Base-by-base conservation (phyloP, 2,888 invertebrate species). In the Cylindroiulus punctatus region DNA sequence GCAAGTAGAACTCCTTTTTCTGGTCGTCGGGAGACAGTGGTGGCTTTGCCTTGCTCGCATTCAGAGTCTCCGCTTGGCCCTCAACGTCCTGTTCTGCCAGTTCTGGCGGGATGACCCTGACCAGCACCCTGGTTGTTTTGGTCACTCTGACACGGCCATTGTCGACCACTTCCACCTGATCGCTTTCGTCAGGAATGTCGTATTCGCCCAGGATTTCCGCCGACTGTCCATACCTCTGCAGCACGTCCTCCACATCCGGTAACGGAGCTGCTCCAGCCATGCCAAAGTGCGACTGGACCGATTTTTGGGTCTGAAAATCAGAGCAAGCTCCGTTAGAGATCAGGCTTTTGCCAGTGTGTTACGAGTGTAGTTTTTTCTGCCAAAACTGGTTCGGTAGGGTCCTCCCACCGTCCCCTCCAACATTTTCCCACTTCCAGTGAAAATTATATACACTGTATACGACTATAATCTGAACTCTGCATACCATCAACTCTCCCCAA, bases 1-100 rank as follows among this genome's bases (percentile, higher is more conserved):
- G 32, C 81, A 32, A 36, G 19, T 81, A 81, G 26, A 81, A 81
- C 19, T 81, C 81, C 19, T 81, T 81, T 36, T 30, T 81, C 26
- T 81, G 30, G 7, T 81, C 81, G 1, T 26, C 30, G 0, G 81
- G 14, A 30, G 81, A 81, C 4, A 44, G 44, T 14, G 4, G 44
- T 14, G 44, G 44, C 8, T 36, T 81, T 1, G 32, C 3, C n/a
- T n/a, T 19, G 26, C 12, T n/a, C 8, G 81, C 26, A 26, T 36
- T 81, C 81, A 26, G 36, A 19, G 14, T 36, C 17, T 4, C 81
- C 2, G 14, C 1, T 12, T 81, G 22, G 17, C 36, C 30, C 26
- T 81, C 81, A n/a, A n/a, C n/a, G 30, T 81, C 81, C 26, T 81
- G 19, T 81, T 81, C 36, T 5, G 81, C 8, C 26, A 5, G 1